phyloP scores from a whole-genome alignment of 2,797 vertebrate species.

The Gymnocypris eckloni region DNA sequence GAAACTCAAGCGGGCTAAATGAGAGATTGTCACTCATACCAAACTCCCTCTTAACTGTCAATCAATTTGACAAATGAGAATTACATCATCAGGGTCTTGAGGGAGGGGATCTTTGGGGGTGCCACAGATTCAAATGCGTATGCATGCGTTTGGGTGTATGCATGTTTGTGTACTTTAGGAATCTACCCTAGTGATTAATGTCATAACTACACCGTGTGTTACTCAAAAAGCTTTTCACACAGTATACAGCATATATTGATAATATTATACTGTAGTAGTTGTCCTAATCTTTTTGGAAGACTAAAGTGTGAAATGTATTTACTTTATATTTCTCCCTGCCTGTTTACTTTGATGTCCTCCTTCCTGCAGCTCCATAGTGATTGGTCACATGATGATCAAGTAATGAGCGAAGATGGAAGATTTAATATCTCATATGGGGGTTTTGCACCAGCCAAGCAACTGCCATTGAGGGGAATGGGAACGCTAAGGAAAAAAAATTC shows the following conservation, averaged over 20 bases:
- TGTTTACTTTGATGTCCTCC: not conserved
- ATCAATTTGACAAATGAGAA: conserved; percentile 75
- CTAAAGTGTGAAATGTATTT: not conserved
- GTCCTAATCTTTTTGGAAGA: not conserved
- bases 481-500: not conserved
- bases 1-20: conserved; percentile 64
- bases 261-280: not conserved
- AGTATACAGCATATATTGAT: not conserved
- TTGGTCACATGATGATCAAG: not conserved
- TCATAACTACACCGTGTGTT: not conserved
- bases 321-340: not conserved
- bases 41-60: conserved; percentile 65
- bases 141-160: conserved; percentile 20
- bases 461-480: not conserved
- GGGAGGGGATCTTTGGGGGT: conserved; percentile 24
- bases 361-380: not conserved
- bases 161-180: not conserved
- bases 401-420: not conserved
- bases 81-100: conserved; percentile 68
- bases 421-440: not conserved
- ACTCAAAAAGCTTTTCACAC: not conserved
- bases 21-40: conserved; percentile 47
- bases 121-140: conserved; percentile 8
- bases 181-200: not conserved
- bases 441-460: conserved; percentile 3